Evolutionary conservation across 2,797 vertebrate species (phyloP).

Genomic region (Lepilemur ruficaudatus): DNA sequence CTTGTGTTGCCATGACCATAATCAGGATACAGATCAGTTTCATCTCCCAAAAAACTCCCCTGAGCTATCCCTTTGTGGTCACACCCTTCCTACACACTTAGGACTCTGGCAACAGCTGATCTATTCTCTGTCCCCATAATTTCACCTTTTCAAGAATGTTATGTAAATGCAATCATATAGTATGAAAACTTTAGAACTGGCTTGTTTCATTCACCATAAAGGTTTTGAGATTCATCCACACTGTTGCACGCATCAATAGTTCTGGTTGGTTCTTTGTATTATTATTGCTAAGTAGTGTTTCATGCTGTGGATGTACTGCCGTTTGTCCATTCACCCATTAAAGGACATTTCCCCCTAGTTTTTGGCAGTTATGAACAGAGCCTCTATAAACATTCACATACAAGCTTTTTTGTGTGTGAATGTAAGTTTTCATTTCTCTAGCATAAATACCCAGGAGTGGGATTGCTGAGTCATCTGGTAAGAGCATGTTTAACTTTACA

Average conservation of each 20-base stretch:
- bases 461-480: background rate
- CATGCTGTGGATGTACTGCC: background rate
- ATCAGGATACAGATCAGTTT: background rate
- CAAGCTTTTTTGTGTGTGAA: background rate
- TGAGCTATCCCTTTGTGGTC: background rate
- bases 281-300: background rate
- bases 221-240: background rate
- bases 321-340: background rate
- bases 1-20: background rate
- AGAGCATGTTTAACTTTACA: background rate
- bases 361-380: background rate
- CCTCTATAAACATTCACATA: background rate
- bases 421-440: conserved; percentile 38
- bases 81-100: background rate
- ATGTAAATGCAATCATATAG: background rate
- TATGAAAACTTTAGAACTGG: background rate
- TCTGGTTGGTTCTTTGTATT: background rate
- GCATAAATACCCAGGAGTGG: background rate
- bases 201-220: background rate
- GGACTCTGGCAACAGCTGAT: background rate
- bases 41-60: background rate
- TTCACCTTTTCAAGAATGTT: background rate
- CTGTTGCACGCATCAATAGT: background rate
- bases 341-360: background rate
- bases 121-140: background rate